Evolutionary conservation across 2,888 invertebrate species (phyloP).

Genomic region (Morpho deidamia): DNA sequence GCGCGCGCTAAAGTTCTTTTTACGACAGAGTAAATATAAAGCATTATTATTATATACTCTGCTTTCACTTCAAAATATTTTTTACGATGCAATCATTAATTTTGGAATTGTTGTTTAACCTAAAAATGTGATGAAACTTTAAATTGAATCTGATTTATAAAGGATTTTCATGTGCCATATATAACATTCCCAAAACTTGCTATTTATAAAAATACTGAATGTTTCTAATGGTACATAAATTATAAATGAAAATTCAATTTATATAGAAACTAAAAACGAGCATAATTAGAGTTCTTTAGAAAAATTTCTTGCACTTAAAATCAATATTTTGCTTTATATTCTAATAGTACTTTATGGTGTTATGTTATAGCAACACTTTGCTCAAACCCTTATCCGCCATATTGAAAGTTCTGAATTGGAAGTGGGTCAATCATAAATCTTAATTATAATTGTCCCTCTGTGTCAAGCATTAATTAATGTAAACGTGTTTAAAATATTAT

Average conservation of each 20-base stretch:
- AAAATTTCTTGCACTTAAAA: not conserved
- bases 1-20: conserved; percentile 49
- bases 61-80: no score
- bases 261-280: not conserved
- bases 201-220: no score
- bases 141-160: no score
- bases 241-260: no score
- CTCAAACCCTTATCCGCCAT: conserved; percentile 65
- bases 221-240: no score
- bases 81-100: no score
- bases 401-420: conserved; percentile 71
- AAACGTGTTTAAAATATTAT: conserved; percentile 45
- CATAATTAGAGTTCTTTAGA: not conserved
- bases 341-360: not conserved
- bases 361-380: conserved; percentile 43
- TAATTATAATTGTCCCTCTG: conserved; percentile 59
- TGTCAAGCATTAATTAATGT: conserved; percentile 43
- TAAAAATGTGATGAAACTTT: no score
- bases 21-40: not conserved
- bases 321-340: not conserved
- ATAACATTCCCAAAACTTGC: no score
- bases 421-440: conserved; percentile 71
- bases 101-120: no score
- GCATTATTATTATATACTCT: no score
- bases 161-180: no score